Conservation (phyloP, 1,140 invertebrate species). For the Drosophila nebulosa region DNA sequence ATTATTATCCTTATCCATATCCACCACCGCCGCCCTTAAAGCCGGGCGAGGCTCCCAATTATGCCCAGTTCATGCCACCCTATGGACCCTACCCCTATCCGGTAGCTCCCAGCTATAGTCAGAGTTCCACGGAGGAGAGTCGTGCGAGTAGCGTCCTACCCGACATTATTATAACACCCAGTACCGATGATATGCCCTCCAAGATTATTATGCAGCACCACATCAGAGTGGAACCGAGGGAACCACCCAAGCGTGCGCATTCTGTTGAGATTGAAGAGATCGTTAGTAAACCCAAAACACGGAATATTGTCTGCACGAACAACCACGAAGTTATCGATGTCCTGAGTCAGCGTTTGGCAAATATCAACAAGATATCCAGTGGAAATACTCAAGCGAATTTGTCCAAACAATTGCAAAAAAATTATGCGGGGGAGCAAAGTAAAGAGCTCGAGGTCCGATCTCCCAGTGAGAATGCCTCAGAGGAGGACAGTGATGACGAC, state of each 20-base stretch:
- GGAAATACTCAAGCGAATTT: constrained; percentile 63
- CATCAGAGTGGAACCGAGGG: constrained; percentile 60
- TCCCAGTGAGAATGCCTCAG: constrained; percentile 62
- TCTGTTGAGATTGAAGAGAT: constrained; percentile 72
- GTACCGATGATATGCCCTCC: constrained; percentile 73
- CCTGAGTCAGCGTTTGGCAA: constrained; percentile 56
- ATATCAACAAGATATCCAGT: constrained; percentile 60
- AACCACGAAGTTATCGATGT: constrained; percentile 70
- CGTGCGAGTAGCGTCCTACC: constrained; percentile 69
- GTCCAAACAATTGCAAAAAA: constrained; percentile 66
- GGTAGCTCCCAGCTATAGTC: constrained; percentile 68
- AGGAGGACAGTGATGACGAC: constrained; percentile 47
- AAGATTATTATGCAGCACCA: constrained; percentile 72
- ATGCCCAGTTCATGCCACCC: constrained; percentile 55
- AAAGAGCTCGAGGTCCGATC: constrained; percentile 72
- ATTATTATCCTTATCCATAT: constrained; percentile 69
- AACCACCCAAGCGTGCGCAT: constrained; percentile 58
- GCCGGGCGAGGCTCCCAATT: constrained; percentile 12
- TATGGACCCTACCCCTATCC: constrained; percentile 67
- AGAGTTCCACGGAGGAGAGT: constrained; percentile 61
- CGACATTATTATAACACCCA: constrained; percentile 76
- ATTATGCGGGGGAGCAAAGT: constrained; percentile 67
- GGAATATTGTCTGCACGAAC: constrained; percentile 48
- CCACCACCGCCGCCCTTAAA: constrained; percentile 50
- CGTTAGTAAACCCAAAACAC: constrained; percentile 32